Percentiles rank a stretch among this genome's conserved stretches.
These are phyloP conservation scores for Romanomermis culicivorax DNA, from an alignment of 2,888 invertebrate species.

Conservation along the genomic window DNA sequence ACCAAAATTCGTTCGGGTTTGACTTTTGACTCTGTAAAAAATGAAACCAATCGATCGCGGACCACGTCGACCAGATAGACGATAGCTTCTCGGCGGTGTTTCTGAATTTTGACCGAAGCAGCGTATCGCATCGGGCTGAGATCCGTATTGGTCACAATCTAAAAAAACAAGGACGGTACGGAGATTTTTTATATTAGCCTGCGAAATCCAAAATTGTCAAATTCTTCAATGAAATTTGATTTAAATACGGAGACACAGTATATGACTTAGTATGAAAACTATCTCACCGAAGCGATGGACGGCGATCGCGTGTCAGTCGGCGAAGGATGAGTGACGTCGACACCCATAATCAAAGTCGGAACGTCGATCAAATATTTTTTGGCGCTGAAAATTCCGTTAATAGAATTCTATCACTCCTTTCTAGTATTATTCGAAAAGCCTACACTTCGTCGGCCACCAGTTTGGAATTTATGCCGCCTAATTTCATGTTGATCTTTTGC, in stretches of 20 bases:
- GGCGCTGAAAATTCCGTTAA: constrained; percentile 12
- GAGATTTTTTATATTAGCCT: no score
- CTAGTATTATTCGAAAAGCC: constrained; percentile 2
- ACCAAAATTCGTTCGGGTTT: constrained; percentile 25
- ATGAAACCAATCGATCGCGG: constrained; percentile 19
- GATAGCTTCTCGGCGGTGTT: constrained; percentile 29
- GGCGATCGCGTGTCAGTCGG: constrained; percentile 44
- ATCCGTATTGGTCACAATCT: constrained; percentile 29
- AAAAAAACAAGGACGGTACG: constrained; percentile 6
- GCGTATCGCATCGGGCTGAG: constrained; percentile 24
- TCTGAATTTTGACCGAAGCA: constrained; percentile 53
- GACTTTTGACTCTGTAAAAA: constrained; percentile 14
- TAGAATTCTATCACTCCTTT: no score
- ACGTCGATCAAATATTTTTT: constrained; percentile 25
- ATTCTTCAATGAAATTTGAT: no score
- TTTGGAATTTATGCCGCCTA: constrained; percentile 57
- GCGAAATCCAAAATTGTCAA: no score
- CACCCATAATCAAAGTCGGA: constrained; percentile 53
- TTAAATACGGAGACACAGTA: not conserved
- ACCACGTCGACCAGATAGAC: constrained; percentile 23
- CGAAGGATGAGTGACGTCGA: constrained; percentile 77
- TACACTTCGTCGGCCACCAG: constrained; percentile 18
- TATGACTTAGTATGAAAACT: not conserved
- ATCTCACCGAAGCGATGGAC: constrained; percentile 38
- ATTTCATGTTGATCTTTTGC: constrained; percentile 45